A percentile compares a stretch with the other conserved stretches of the same genome.
phyloP scores from a whole-genome alignment of 2,888 invertebrate species.

The Heliconius sara region DNA sequence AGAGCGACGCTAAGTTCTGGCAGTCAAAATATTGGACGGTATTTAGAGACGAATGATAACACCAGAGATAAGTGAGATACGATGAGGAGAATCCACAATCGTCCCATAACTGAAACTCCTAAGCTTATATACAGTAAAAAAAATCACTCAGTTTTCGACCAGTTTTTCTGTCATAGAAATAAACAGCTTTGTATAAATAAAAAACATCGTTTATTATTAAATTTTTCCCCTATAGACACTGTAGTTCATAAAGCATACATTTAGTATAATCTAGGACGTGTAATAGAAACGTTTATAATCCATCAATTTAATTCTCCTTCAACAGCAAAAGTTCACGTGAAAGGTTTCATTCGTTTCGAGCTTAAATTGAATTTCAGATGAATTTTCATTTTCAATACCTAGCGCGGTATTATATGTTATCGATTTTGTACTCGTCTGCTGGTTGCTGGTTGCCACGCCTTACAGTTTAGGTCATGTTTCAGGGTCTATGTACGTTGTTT shows the following conservation, averaged over 20 bases:
- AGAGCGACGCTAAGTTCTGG: too few species aligned
- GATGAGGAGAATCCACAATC: too few species aligned
- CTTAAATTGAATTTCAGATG: conserved; percentile 36
- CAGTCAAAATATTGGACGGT: too few species aligned
- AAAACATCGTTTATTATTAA: too few species aligned
- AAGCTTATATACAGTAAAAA: too few species aligned
- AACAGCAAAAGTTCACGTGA: conserved; percentile 4
- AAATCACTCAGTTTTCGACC: too few species aligned
- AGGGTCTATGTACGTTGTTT: neutral
- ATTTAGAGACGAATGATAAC: too few species aligned
- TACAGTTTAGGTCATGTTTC: neutral
- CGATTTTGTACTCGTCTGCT: conserved; percentile 7
- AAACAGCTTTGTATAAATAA: too few species aligned
- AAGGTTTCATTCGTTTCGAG: conserved; percentile 17
- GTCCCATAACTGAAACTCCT: too few species aligned
- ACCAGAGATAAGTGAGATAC: too few species aligned
- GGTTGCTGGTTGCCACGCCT: neutral
- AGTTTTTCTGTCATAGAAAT: too few species aligned
- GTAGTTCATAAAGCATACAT: neutral
- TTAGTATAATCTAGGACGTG: neutral
- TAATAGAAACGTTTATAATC: conserved; percentile 23
- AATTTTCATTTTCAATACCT: conserved; percentile 7
- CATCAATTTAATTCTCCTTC: conserved; percentile 29
- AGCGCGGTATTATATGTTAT: conserved; percentile 15
- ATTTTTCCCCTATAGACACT: too few species aligned